A percentile compares a stretch with the other conserved stretches of the same genome.
Evolutionary conservation across 2,797 vertebrate genomes (phyloP).

Genomic region (Buceros bicornis): DNA sequence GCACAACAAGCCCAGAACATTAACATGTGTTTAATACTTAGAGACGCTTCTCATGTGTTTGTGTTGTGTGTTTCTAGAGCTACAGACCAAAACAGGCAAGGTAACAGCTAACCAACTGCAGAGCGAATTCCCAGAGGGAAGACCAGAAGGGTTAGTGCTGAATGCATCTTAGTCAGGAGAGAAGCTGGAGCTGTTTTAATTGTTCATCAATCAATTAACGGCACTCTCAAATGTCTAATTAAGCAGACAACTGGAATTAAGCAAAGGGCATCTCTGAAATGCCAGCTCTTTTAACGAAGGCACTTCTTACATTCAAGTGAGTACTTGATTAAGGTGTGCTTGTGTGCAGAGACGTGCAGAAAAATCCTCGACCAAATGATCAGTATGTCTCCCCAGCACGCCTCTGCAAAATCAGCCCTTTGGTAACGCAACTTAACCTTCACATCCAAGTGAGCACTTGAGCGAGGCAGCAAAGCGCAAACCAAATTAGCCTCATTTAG

Average conservation of each 20-base stretch:
- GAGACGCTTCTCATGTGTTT: constrained; percentile 50
- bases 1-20: not conserved
- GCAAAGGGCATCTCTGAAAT: constrained; percentile 75
- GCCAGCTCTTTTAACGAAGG: constrained; percentile 35
- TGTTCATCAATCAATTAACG: constrained; percentile 78
- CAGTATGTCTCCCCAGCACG: not conserved
- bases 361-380: not conserved
- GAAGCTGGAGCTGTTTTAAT: constrained; percentile 71
- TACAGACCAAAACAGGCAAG: constrained; percentile 65
- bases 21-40: constrained; percentile 42
- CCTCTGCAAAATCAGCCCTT: not conserved
- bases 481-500: not conserved
- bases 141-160: constrained; percentile 46
- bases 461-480: not conserved
- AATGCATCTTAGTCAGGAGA: constrained; percentile 66
- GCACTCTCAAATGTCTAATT: constrained; percentile 74
- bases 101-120: constrained; percentile 49
- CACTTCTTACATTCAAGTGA: constrained; percentile 68
- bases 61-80: constrained; percentile 60
- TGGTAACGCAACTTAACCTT: constrained; percentile 40
- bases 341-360: not conserved
- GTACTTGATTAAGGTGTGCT: constrained; percentile 73
- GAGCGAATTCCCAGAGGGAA: constrained; percentile 44
- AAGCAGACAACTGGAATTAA: constrained; percentile 77
- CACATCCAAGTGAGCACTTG: not conserved